Conservation (phyloP, 53 echinoderm and acorn worm species). For the Luidia sarsii region DNA sequence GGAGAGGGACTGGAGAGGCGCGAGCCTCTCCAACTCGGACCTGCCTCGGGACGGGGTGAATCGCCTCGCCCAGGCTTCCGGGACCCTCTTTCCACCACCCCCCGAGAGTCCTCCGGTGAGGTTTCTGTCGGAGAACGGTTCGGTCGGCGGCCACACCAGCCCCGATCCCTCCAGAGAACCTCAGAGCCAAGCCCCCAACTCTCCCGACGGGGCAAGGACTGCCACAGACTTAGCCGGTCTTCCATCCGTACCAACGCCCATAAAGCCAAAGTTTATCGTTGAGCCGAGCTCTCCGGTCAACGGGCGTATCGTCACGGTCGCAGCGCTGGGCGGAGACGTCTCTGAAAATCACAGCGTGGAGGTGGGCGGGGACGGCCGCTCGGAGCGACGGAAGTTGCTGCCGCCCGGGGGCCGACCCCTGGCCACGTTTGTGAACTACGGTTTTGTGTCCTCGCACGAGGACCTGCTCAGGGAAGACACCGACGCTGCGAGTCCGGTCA, state of each 20-base stretch:
- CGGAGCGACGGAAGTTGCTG: constrained; percentile 20
- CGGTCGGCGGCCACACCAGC: not conserved
- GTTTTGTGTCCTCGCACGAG: constrained; percentile 23
- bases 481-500: not conserved
- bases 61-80: not conserved
- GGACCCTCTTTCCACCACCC: not conserved
- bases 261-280: not conserved
- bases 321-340: not conserved
- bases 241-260: constrained; percentile 21
- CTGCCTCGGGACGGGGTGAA: constrained; percentile 11
- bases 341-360: not conserved
- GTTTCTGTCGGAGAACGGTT: not conserved
- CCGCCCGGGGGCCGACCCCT: not conserved
- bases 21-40: not conserved
- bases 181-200: too few species aligned
- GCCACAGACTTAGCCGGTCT: not conserved
- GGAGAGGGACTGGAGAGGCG: too few species aligned
- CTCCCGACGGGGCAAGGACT: not conserved
- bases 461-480: not conserved
- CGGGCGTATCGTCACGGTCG: not conserved
- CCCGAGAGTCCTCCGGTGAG: too few species aligned
- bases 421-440: constrained; percentile 27
- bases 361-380: not conserved
- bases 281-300: not conserved
- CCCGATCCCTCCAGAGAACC: too few species aligned